These are phyloP conservation scores for Nothobranchius kuhntae DNA, from an alignment of 2,113 vertebrate species.

Conservation along the genomic window DNA sequence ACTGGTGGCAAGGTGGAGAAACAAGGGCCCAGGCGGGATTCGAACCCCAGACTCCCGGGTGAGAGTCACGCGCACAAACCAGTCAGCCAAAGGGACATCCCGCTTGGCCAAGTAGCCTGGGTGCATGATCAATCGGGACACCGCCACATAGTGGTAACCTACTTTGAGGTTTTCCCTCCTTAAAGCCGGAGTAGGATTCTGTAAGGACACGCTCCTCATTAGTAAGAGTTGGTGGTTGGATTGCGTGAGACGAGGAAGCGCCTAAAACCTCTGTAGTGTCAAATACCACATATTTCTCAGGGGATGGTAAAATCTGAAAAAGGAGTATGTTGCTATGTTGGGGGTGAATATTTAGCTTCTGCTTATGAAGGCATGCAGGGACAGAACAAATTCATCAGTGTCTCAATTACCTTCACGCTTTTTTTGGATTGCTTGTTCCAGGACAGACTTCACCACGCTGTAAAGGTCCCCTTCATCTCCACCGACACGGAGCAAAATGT, in stretches of 20 bases:
- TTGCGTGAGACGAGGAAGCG: background rate
- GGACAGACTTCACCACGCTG: constrained; percentile 77
- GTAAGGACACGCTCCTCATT: background rate
- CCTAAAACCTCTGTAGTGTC: constrained; percentile 3
- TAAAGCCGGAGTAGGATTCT: constrained; percentile 1
- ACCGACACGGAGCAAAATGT: constrained; percentile 83
- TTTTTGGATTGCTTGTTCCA: constrained; percentile 69
- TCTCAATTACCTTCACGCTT: constrained; percentile 77
- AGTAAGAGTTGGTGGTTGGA: background rate
- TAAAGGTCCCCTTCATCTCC: constrained; percentile 80
- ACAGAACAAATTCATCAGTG: background rate
- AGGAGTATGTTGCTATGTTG: background rate
- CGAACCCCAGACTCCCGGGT: no score
- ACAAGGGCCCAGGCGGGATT: no score
- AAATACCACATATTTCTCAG: background rate
- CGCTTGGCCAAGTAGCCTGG: no score
- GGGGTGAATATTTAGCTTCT: background rate
- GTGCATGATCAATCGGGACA: no score
- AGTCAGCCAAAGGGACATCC: no score
- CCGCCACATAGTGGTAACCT: background rate
- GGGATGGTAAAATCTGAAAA: constrained; percentile 1
- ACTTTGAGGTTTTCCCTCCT: constrained; percentile 5
- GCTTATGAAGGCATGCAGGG: background rate
- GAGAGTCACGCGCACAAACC: no score
- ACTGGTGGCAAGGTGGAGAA: no score